Conservation (phyloP, 2,797 vertebrate genomes). For the Poecilia gillii region DNA sequence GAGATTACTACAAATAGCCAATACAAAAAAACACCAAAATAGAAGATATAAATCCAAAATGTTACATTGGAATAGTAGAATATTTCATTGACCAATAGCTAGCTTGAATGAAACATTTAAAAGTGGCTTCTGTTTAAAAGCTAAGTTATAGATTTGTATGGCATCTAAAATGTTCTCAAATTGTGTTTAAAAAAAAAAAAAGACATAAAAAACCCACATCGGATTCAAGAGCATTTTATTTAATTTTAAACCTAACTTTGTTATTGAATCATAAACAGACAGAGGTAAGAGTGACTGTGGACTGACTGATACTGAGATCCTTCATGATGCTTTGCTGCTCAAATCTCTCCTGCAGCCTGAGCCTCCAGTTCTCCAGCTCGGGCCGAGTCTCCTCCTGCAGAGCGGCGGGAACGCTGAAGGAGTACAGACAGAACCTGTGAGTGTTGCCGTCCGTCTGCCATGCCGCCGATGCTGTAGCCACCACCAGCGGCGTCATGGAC, state of each 20-base stretch:
- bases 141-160: background rate
- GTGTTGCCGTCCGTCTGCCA: conserved; percentile 68
- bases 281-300: conserved; percentile 82
- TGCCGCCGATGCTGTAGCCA: conserved; percentile 78
- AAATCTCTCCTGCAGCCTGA: conserved; percentile 79
- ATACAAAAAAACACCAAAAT: background rate
- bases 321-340: conserved; percentile 81
- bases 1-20: background rate
- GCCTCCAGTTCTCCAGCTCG: conserved; percentile 79
- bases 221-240: conserved; percentile 26
- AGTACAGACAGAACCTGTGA: conserved; percentile 82
- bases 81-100: background rate
- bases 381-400: conserved; percentile 71
- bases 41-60: background rate
- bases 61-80: background rate
- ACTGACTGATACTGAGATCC: conserved; percentile 82
- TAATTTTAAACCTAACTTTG: conserved; percentile 30
- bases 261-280: conserved; percentile 79
- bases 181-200: conserved; percentile 22
- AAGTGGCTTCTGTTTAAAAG: background rate
- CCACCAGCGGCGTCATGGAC: conserved; percentile 85
- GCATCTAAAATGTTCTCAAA: conserved; percentile 6
- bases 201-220: conserved; percentile 1
- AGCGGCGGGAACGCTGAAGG: conserved; percentile 89
- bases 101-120: background rate